A percentile compares a stretch with the other conserved stretches of the same genome.
phyloP scores from a whole-genome alignment of 2,888 invertebrate species.

The Andrena marginata region DNA sequence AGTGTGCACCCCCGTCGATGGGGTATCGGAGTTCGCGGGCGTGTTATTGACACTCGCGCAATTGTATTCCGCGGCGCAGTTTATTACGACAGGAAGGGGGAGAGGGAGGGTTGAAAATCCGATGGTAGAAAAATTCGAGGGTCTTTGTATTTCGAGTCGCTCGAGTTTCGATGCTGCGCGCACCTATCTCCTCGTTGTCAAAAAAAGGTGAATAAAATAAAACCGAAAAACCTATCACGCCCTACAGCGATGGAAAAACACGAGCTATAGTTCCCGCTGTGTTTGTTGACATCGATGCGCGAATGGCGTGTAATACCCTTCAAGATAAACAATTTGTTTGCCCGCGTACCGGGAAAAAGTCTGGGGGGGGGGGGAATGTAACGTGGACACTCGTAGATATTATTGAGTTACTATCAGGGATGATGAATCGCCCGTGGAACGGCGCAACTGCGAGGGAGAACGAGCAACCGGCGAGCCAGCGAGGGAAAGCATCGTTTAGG shows the following conservation, averaged over 20 bases:
- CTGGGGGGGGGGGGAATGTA: too few relatives aligned
- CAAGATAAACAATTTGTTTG: constrained; percentile 1
- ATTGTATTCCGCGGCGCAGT: background rate
- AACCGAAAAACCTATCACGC: background rate
- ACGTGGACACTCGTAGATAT: background rate
- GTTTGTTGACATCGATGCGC: background rate
- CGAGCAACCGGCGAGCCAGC: background rate
- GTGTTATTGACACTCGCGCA: constrained; percentile 45
- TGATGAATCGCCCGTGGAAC: background rate
- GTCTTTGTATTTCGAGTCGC: constrained; percentile 7
- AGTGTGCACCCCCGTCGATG: constrained; percentile 29
- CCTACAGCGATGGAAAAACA: background rate
- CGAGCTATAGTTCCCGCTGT: background rate
- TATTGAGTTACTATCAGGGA: constrained; percentile 11
- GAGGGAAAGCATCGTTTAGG: background rate
- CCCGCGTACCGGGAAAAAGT: background rate
- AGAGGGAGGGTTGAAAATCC: background rate
- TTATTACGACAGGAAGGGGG: constrained; percentile 11
- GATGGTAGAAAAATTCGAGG: background rate
- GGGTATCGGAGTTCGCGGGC: constrained; percentile 40
- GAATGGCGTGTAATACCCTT: background rate
- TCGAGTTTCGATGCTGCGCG: constrained; percentile 11
- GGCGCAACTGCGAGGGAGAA: background rate
- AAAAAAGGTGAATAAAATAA: constrained; percentile 6
- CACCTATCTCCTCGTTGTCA: background rate